phyloP scores from a whole-genome alignment of 2,888 invertebrate species.

The Erebia epiphron region DNA sequence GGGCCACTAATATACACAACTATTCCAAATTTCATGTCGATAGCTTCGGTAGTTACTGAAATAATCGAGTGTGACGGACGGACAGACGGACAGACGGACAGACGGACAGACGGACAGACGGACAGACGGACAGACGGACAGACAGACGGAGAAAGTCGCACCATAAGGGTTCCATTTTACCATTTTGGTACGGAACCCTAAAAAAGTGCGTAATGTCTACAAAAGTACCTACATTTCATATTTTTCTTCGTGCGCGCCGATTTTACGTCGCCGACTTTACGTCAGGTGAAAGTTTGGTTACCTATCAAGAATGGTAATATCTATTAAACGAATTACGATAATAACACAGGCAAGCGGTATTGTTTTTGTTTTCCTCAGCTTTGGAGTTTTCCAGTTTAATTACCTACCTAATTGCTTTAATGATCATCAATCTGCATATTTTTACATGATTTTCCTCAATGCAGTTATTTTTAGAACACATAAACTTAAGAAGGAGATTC shows the following conservation, averaged over 20 bases:
- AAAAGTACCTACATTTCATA: slow-evolving; percentile 43
- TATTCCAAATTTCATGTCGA: too few species aligned
- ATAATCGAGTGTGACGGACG: too few species aligned
- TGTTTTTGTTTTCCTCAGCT: slow-evolving; percentile 17
- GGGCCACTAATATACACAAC: too few species aligned
- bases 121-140: too few species aligned
- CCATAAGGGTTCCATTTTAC: too few species aligned
- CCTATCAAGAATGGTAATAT: slow-evolving; percentile 40
- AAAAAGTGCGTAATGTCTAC: slow-evolving; percentile 9
- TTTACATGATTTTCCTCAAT: slow-evolving; percentile 6
- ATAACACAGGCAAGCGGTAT: background rate
- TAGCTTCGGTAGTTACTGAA: too few species aligned
- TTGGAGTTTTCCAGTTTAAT: background rate
- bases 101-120: too few species aligned
- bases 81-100: too few species aligned
- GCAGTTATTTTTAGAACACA: background rate
- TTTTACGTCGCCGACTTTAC: slow-evolving; percentile 55
- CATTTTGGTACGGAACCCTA: too few species aligned
- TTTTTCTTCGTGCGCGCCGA: slow-evolving; percentile 39
- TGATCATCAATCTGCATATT: background rate
- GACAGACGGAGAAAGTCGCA: too few species aligned
- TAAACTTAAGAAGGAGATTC: too few species aligned
- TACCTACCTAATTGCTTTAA: background rate
- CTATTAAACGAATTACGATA: slow-evolving; percentile 33
- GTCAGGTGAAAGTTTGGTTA: slow-evolving; percentile 72